Percentiles rank a stretch among this genome's conserved stretches.
These are phyloP conservation scores for Ceratina calcarata DNA, from an alignment of 1,140 invertebrate genomes.

Conservation along the genomic window DNA sequence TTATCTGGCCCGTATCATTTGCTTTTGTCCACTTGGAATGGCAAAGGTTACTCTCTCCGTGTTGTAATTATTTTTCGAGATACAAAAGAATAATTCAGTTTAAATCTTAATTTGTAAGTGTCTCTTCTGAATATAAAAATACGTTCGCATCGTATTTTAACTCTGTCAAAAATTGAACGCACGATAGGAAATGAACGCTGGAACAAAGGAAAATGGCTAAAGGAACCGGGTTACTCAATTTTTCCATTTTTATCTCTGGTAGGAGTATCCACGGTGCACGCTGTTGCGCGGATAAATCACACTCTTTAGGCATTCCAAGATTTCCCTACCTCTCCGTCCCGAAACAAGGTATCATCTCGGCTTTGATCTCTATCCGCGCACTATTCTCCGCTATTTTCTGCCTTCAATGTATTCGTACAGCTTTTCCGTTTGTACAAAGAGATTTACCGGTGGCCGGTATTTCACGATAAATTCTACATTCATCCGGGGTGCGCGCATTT, in stretches of 20 bases:
- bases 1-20: too few species aligned
- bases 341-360: conserved; percentile 22
- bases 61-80: too few species aligned
- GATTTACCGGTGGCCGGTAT: neutral
- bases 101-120: too few species aligned
- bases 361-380: conserved; percentile 28
- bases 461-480: conserved; percentile 33
- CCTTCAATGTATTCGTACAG: neutral
- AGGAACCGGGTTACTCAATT: neutral
- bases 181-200: too few species aligned
- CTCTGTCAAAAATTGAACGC: too few species aligned
- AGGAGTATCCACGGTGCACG: too few species aligned
- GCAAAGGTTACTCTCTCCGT: too few species aligned
- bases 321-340: neutral
- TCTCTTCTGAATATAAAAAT: too few species aligned
- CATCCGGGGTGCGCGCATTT: neutral
- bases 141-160: too few species aligned
- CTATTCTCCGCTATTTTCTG: neutral
- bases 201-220: neutral
- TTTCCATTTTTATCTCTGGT: neutral
- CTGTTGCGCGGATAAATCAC: conserved; percentile 11
- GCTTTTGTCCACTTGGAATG: too few species aligned
- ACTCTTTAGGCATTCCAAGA: conserved; percentile 2
- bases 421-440: conserved; percentile 27
- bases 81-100: too few species aligned